phyloP scores from a whole-genome alignment of 2,797 vertebrate species.

The Muraenolepis orangiensis region DNA sequence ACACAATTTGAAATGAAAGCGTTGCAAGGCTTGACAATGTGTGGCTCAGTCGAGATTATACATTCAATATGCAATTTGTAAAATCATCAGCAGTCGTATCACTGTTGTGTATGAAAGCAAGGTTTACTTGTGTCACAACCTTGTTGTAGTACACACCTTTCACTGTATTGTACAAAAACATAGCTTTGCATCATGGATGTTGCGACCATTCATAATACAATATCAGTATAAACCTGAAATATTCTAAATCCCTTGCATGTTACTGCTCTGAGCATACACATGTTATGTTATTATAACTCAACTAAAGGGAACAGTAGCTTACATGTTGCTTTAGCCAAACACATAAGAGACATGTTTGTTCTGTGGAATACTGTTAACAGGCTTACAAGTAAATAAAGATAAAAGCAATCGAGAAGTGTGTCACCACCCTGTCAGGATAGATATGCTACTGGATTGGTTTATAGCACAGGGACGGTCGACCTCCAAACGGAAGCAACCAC shows the following conservation, averaged over 20 bases:
- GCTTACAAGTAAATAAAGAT: neutral
- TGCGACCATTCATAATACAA: neutral
- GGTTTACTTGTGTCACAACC: neutral
- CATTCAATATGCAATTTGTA: neutral
- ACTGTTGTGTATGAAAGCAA: neutral
- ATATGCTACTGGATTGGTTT: slow-evolving; percentile 28
- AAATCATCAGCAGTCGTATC: neutral
- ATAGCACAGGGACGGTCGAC: neutral
- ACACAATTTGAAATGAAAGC: neutral
- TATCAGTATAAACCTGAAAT: neutral
- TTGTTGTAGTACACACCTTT: neutral
- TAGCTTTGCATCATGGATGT: neutral
- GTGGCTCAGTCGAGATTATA: neutral
- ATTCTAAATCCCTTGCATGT: neutral
- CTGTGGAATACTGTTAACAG: neutral
- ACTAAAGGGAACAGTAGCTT: neutral
- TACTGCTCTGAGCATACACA: neutral
- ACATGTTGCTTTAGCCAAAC: neutral
- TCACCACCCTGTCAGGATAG: slow-evolving; percentile 39
- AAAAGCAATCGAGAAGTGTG: neutral
- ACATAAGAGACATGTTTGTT: neutral
- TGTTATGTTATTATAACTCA: neutral
- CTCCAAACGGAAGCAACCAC: slow-evolving; percentile 9
- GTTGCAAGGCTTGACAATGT: neutral
- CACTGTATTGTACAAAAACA: neutral